A percentile compares a stretch with the other conserved stretches of the same genome.
These are phyloP conservation scores for Oscheius myriophilus DNA, from an alignment of 2,888 invertebrate species.

Conservation along the genomic window DNA sequence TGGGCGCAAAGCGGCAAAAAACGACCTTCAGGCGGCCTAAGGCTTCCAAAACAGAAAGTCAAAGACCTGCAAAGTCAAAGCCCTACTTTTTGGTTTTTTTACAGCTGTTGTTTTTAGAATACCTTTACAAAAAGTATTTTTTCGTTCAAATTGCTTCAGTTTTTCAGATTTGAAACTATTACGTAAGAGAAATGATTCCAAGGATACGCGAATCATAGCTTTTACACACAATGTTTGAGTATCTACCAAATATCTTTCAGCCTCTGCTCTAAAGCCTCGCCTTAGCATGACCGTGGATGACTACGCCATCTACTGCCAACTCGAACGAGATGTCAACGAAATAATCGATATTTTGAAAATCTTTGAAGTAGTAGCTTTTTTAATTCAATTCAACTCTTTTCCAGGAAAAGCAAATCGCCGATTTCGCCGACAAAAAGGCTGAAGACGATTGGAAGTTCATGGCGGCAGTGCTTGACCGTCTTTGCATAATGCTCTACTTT, in stretches of 20 bases:
- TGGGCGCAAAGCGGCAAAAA: too few relatives aligned
- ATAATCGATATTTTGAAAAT: conserved; percentile 15
- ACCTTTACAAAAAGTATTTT: too few relatives aligned
- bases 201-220: too few relatives aligned
- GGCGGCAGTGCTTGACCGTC: conserved; percentile 27
- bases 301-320: conserved; percentile 13
- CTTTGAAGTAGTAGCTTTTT: conserved; percentile 15
- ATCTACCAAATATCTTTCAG: neutral
- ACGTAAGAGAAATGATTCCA: too few relatives aligned
- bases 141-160: too few relatives aligned
- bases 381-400: neutral
- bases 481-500: conserved; percentile 25
- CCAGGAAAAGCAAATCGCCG: conserved; percentile 19
- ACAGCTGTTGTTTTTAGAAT: too few relatives aligned
- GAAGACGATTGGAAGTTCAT: conserved; percentile 24
- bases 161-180: too few relatives aligned
- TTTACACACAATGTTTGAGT: too few relatives aligned
- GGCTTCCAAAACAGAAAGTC: too few relatives aligned
- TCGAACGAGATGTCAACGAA: conserved; percentile 20
- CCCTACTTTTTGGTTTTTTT: too few relatives aligned
- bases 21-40: too few relatives aligned
- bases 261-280: conserved; percentile 12
- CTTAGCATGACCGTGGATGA: conserved; percentile 21
- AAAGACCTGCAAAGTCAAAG: too few relatives aligned
- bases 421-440: conserved; percentile 1